Percentiles rank a stretch among this genome's conserved stretches.
Conservation (phyloP, 2,888 invertebrate genomes). For the Sturmia bella region DNA sequence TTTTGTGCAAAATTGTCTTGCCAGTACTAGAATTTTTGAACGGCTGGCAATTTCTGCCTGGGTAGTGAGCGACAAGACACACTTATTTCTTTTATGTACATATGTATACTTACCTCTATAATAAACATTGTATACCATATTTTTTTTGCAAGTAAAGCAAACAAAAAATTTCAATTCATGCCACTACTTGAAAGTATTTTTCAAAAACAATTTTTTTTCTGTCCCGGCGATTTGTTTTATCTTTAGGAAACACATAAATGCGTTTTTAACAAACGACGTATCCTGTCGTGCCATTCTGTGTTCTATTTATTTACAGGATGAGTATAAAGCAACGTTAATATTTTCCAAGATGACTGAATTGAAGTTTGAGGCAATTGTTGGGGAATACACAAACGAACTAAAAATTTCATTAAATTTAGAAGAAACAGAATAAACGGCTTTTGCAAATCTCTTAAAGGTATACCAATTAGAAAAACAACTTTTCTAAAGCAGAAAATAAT, state of each 20-base stretch:
- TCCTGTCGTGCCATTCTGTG: constrained; percentile 39
- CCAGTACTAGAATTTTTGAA: too few relatives aligned
- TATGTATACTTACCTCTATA: background rate
- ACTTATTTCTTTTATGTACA: too few relatives aligned
- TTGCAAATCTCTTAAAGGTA: background rate
- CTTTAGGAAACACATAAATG: constrained; percentile 31
- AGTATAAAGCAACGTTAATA: constrained; percentile 49
- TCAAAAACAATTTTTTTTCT: constrained; percentile 35
- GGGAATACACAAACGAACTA: background rate
- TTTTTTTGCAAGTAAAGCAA: constrained; percentile 14
- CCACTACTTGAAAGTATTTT: constrained; percentile 57
- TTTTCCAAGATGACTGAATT: constrained; percentile 36
- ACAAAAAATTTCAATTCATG: constrained; percentile 41
- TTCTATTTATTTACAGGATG: constrained; percentile 43
- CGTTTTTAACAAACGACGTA: constrained; percentile 48
- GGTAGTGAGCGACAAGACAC: too few relatives aligned
- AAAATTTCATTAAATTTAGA: too few relatives aligned
- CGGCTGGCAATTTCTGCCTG: too few relatives aligned
- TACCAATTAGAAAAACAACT: too few relatives aligned
- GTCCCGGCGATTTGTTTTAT: constrained; percentile 15
- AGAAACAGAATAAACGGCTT: background rate
- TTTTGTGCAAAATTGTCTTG: too few relatives aligned
- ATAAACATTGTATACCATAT: constrained; percentile 15
- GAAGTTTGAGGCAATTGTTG: constrained; percentile 12
- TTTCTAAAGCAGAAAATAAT: too few relatives aligned